A percentile compares a stretch with the other conserved stretches of the same genome.
phyloP scores from a whole-genome alignment of 1,140 invertebrate species.

The Aporrectodea caliginosa region DNA sequence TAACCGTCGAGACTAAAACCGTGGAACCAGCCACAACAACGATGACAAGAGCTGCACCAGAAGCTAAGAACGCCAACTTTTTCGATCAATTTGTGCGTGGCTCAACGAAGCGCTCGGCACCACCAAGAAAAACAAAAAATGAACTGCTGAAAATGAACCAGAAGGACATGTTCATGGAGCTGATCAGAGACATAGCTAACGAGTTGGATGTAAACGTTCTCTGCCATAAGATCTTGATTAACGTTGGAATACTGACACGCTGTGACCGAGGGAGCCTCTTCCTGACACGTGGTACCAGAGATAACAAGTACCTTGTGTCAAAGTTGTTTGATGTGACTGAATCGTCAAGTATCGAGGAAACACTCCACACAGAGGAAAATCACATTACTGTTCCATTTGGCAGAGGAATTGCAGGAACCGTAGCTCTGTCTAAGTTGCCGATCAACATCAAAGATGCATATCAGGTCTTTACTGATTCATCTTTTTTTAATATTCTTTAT shows the following conservation, averaged over 20 bases:
- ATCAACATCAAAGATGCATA: constrained; percentile 90
- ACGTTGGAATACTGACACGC: constrained; percentile 72
- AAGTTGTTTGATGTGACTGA: constrained; percentile 88
- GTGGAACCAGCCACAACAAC: background rate
- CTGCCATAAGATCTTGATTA: constrained; percentile 89
- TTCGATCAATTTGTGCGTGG: background rate
- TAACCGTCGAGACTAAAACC: background rate
- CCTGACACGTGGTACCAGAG: constrained; percentile 72
- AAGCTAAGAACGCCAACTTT: background rate
- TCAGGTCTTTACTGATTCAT: constrained; percentile 59
- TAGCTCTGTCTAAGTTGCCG: constrained; percentile 78
- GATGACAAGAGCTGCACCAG: background rate
- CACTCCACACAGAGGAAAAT: constrained; percentile 68
- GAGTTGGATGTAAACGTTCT: constrained; percentile 87
- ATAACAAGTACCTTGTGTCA: constrained; percentile 75
- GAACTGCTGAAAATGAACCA: constrained; percentile 25
- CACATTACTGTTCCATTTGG: constrained; percentile 72
- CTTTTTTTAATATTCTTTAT: no score
- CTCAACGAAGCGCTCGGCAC: background rate
- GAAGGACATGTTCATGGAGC: constrained; percentile 65
- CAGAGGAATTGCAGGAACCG: constrained; percentile 81
- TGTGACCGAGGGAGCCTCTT: constrained; percentile 78
- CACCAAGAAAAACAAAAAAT: background rate
- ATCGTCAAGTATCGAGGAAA: constrained; percentile 76
- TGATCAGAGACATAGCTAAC: constrained; percentile 86